These are phyloP conservation scores for Scarus forsteni DNA, from an alignment of 2,797 vertebrate species.

Conservation along the genomic window DNA sequence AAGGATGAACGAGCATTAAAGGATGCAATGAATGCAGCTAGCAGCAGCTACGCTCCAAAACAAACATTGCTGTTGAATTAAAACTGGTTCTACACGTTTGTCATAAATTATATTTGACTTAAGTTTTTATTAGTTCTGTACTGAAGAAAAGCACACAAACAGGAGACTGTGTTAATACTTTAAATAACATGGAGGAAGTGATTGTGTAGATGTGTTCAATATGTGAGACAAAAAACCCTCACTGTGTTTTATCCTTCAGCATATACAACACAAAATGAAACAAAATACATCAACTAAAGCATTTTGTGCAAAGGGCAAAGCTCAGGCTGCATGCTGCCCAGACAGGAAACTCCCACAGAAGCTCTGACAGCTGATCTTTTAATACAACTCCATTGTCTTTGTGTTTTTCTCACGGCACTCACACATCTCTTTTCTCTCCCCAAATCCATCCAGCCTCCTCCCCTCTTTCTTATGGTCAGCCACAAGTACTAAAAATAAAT, in stretches of 20 bases:
- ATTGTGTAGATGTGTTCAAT: neutral
- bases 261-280: conserved; percentile 17
- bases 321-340: conserved; percentile 22
- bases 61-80: too few relatives aligned
- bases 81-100: too few relatives aligned
- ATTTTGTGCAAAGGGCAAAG: conserved; percentile 59
- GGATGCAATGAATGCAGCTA: too few relatives aligned
- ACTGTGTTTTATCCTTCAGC: conserved; percentile 1
- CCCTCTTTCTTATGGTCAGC: neutral
- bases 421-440: conserved; percentile 2
- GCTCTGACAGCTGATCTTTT: conserved; percentile 28
- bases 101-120: neutral
- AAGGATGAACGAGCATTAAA: too few relatives aligned
- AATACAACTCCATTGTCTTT: conserved; percentile 64
- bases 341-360: conserved; percentile 65
- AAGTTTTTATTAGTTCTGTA: neutral
- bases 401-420: conserved; percentile 58
- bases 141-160: neutral
- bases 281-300: conserved; percentile 41
- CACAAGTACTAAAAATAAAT: conserved; percentile 34
- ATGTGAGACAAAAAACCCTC: conserved; percentile 1
- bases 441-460: conserved; percentile 20
- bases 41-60: too few relatives aligned
- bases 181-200: neutral
- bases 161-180: neutral